These are phyloP conservation scores for Cheumatopsyche charites DNA, from an alignment of 1,140 invertebrate species.

Conservation along the genomic window DNA sequence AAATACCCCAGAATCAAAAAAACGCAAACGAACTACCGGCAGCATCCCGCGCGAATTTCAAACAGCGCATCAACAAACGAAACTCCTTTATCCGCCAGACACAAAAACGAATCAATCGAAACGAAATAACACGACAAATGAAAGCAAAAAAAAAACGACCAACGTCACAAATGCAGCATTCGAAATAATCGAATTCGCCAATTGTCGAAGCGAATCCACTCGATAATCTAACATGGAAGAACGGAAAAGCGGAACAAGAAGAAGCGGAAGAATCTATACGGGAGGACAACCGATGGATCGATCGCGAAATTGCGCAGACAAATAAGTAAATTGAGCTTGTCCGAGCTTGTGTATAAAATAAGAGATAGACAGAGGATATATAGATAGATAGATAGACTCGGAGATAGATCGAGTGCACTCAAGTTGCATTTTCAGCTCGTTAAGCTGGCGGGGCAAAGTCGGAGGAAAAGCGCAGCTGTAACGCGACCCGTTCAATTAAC, in stretches of 20 bases:
- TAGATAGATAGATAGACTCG: neutral
- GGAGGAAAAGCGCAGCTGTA: conserved; percentile 33
- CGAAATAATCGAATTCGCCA: conserved; percentile 1
- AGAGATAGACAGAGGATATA: no score
- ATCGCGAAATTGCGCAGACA: conserved; percentile 17
- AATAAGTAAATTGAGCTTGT: conserved; percentile 31
- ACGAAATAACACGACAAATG: no score
- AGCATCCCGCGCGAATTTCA: no score
- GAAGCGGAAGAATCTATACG: no score
- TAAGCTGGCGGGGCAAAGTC: conserved; percentile 6
- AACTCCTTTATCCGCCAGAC: no score
- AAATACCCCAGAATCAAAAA: no score
- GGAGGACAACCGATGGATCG: no score
- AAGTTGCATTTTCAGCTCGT: conserved; percentile 38
- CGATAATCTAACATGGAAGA: neutral
- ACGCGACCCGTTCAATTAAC: conserved; percentile 37
- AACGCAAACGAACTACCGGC: no score
- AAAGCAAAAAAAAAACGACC: neutral
- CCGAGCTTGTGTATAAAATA: no score
- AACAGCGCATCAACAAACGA: no score
- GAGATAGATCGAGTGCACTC: conserved; percentile 8
- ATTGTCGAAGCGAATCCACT: conserved; percentile 5
- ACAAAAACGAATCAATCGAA: no score
- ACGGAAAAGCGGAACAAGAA: neutral
- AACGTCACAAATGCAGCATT: neutral